Base-by-base conservation (phyloP, 2,113 vertebrate species). In the Eretmochelys imbricata region DNA sequence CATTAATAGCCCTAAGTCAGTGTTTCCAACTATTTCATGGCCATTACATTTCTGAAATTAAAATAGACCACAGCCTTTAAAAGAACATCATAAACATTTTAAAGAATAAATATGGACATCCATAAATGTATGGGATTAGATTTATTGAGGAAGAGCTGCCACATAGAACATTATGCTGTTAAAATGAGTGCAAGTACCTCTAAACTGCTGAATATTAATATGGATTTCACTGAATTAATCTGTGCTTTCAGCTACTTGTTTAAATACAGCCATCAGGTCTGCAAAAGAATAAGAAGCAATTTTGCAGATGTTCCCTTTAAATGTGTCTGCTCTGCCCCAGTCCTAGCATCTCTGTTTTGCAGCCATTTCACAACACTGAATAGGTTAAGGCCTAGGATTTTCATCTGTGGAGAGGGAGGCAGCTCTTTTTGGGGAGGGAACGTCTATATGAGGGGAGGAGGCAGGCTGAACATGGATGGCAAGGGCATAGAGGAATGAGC, bases 151-250 rank as follows among this genome's bases (percentile, higher is more conserved):
- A 82, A 25, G 6, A 42, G 13, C 29, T 88, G 16, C 35, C 62
- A 42, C 11, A 46, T 11, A 20, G 29, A 82, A 59, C 53, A 59
- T 72, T 82, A 42, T 53, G 38, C 3, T 82, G 85, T 83, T 65
- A 59, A 95, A 94, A 91, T 87, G 19, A 87, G 35, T 94, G 29
- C 4, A 90, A 85, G 62, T 86, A 35, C 35, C 92, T 92, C 53
- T 81, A 76, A 90, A 85, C 5, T 72, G 17, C 89, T 92, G 29
- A 35, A 85, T 94, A 89, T 93, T 92, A 87, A 80, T 49, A 46
- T 76, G 84, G 31, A 22, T 83, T 90, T 76, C 94, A 59, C 80
- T 78, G 82, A 65, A 94, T 97, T 92, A 94, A 94, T 94, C 91
- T 94, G n/a, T 80, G 86, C 72, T 88, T 96, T 42, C 14, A 91